Conservation (phyloP, 2,113 vertebrate genomes). For the Phyllopteryx taeniolatus region DNA sequence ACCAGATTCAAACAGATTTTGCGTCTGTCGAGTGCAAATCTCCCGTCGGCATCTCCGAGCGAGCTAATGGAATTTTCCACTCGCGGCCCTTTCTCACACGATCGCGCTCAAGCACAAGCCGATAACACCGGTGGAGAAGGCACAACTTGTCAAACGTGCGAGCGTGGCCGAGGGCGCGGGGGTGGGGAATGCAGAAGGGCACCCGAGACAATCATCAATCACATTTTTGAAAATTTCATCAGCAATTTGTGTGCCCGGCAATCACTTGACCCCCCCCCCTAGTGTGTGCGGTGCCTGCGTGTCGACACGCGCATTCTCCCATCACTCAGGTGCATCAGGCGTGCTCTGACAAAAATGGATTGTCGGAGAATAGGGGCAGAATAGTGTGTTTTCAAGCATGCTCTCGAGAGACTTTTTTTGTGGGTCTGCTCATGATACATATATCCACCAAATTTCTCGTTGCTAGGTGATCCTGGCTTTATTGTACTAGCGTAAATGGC, state of each 20-base stretch:
- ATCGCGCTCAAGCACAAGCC: not conserved
- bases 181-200: not conserved
- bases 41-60: slow-evolving; percentile 5
- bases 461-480: not conserved
- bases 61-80: slow-evolving; percentile 9
- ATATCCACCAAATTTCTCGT: not conserved
- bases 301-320: not conserved
- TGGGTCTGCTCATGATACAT: no score
- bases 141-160: slow-evolving; percentile 5
- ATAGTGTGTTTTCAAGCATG: not conserved
- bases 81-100: not conserved
- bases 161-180: not conserved
- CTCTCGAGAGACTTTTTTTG: not conserved
- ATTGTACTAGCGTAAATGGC: not conserved
- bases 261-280: not conserved
- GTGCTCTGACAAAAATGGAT: not conserved
- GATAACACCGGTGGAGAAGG: slow-evolving; percentile 4
- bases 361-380: no score
- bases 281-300: not conserved
- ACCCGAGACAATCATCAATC: not conserved
- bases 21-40: slow-evolving; percentile 4
- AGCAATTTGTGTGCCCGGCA: not conserved
- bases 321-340: not conserved
- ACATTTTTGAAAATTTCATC: no score
- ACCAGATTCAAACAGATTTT: slow-evolving; percentile 3